Conservation (phyloP, 2,113 vertebrate species). For the Perccottus glenii region DNA sequence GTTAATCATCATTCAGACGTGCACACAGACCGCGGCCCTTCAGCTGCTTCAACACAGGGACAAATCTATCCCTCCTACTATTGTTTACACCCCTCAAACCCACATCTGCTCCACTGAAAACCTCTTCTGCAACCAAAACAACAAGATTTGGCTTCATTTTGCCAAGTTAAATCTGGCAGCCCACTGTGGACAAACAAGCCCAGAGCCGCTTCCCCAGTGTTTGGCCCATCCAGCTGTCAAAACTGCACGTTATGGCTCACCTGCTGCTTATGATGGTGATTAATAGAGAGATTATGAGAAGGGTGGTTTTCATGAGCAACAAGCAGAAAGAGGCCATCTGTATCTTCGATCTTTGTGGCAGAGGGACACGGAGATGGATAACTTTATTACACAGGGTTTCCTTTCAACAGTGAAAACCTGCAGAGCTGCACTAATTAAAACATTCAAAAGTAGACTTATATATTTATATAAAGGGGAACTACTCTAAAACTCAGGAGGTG, state of each 20-base stretch:
- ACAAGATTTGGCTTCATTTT: slow-evolving; percentile 34
- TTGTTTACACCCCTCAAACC: slow-evolving; percentile 23
- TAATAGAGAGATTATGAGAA: slow-evolving; percentile 60
- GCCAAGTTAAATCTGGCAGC: slow-evolving; percentile 14
- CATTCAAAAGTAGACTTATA: slow-evolving; percentile 1
- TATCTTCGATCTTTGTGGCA: slow-evolving; percentile 17
- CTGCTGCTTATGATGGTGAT: slow-evolving; percentile 64
- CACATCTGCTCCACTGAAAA: slow-evolving; percentile 21
- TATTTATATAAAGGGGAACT: slow-evolving; percentile 5
- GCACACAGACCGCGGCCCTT: slow-evolving; percentile 44
- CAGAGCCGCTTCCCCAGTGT: slow-evolving; percentile 1
- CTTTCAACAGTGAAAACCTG: slow-evolving; percentile 1
- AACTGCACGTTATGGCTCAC: slow-evolving; percentile 56
- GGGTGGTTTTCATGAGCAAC: slow-evolving; percentile 54
- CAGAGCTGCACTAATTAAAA: not conserved
- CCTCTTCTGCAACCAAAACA: not conserved
- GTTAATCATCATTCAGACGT: slow-evolving; percentile 72
- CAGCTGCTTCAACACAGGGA: slow-evolving; percentile 17
- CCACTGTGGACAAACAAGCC: slow-evolving; percentile 33
- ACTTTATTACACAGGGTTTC: slow-evolving; percentile 45
- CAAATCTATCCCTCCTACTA: slow-evolving; percentile 1
- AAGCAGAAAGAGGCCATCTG: slow-evolving; percentile 71
- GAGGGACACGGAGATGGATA: slow-evolving; percentile 17
- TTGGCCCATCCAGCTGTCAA: slow-evolving; percentile 53
- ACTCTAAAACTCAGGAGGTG: not conserved